Evolutionary conservation across 2,888 invertebrate species (phyloP).

Genomic region (Heliconius cydno): DNA sequence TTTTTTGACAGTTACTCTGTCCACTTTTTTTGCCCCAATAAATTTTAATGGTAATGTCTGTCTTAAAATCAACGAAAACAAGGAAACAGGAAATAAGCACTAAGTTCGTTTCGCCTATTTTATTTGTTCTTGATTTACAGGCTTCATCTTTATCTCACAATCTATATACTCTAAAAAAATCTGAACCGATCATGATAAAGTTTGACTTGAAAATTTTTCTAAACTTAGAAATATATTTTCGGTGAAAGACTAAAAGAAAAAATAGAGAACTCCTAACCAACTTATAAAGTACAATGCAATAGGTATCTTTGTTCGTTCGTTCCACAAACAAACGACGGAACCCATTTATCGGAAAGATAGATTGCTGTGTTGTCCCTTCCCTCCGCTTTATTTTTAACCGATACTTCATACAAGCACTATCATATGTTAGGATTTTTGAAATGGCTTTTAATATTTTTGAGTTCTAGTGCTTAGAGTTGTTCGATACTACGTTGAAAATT

Average conservation of each 20-base stretch:
- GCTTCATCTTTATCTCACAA: too few species aligned
- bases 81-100: too few species aligned
- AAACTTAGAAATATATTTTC: too few species aligned
- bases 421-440: conserved; percentile 1
- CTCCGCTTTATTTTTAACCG: conserved; percentile 17
- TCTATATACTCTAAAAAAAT: too few species aligned
- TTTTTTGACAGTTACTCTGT: too few species aligned
- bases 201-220: too few species aligned
- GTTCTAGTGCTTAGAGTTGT: background rate
- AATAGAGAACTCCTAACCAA: background rate
- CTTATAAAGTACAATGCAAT: conserved; percentile 10
- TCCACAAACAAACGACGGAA: conserved; percentile 1
- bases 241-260: background rate
- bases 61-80: too few species aligned
- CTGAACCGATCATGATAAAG: too few species aligned
- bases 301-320: conserved; percentile 1
- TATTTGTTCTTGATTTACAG: too few species aligned
- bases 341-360: conserved; percentile 24
- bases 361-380: conserved; percentile 2
- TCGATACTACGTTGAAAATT: background rate
- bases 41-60: too few species aligned
- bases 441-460: background rate
- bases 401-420: conserved; percentile 3
- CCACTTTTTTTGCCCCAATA: too few species aligned
- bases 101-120: too few species aligned